Evolutionary conservation across 2,113 vertebrate genomes (phyloP), one percentile per base, ranked within the genome.

Genomic region (Vulpes ferrilata): DNA sequence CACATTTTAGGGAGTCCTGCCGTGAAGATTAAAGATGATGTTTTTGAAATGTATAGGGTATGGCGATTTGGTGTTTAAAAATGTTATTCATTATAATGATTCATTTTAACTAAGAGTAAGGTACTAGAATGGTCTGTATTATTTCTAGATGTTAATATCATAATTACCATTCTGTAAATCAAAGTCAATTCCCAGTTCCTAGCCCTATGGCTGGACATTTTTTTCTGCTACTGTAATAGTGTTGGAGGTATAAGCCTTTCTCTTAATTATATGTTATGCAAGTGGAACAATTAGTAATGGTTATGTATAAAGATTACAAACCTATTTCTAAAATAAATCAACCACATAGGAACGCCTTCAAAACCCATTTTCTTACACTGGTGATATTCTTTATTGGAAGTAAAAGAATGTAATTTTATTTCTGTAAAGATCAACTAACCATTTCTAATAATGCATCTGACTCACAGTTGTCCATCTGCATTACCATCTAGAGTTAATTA

Each of bases 231-330:
- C 23, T 86, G 8, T 71, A 88, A 60, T 62, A 71, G 15, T 69
- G 57, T 51, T 62, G 32, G 60, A 87, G 80, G 11, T 84, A 87
- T 89, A 95, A 84, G 43, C 23, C 12, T 85, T 83, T 7, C 67
- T 94, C 85, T 78, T 91, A 95, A 85, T 98, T 96, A 91, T 53
- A 81, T 89, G 32, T 92, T 93, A 86, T 71, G 51, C 32, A 95
- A 93, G 48, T 65, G 30, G 11, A 90, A 65, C 43, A 95, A 93
- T 96, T 94, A 97, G 81, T 69, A 90, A 93, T 92, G 67, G 43
- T 32, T 95, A 78, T 51, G 87, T 78, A 64, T 81, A 92, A 98
- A 90, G 76, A 92, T 90, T 96, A 96, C 9, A 94, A 88, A 78
- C 59, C n/a, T 81, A 32, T 87, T 96, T 95, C 11, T 94, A 95